Evolutionary conservation across 1,140 invertebrate species (phyloP), one percentile per base, ranked within the genome.

Genomic region (Helicoverpa zea): DNA sequence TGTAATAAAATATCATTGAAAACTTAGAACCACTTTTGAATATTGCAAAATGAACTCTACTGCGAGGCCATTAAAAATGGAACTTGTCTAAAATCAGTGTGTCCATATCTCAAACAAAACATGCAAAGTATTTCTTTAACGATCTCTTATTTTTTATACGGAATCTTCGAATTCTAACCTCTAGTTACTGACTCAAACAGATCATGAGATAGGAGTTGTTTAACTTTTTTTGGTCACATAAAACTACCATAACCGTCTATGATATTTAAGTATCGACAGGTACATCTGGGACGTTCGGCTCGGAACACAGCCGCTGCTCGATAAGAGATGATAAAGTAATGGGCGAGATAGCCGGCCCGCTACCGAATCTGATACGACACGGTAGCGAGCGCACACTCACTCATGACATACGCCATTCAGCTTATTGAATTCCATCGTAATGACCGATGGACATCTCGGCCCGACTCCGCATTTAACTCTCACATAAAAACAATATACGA

Each of bases 311-410:
- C 59, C 82, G 68, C 74, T 68, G 75, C 63, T 79, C 86, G 90
- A 93, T 92, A 90, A 86, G 86, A 90, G 84, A 92, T 90, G 89
- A 91, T 91, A 90, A 90, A 92, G 86, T 92, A 91, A 92, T 93
- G 90, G 88, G 74, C 84, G 82, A 84, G 84, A 89, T 88, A 87
- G 61, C 49, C 30, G 18, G 75, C n/a, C 79, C 79, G 92, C 92
- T 93, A 92, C 92, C 82, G 92, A 89, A 89, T 90, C 88, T 89
- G 88, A 89, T 91, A 89, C 82, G 84, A 58, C 64, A 87, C 89
- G 83, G 91, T 91, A 91, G 92, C 89, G 70, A 14, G 47, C 83
- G 68, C 47, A 75, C 83, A 81, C 74, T 82, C 84, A 85, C 82
- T 84, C 79, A 82, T 72, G 81, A 35, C 80, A 85, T 87, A 87